Percentiles rank a stretch among this genome's conserved stretches.
Evolutionary conservation across 2,113 vertebrate species (phyloP).

Genomic region (Psephotus haematonotus): DNA sequence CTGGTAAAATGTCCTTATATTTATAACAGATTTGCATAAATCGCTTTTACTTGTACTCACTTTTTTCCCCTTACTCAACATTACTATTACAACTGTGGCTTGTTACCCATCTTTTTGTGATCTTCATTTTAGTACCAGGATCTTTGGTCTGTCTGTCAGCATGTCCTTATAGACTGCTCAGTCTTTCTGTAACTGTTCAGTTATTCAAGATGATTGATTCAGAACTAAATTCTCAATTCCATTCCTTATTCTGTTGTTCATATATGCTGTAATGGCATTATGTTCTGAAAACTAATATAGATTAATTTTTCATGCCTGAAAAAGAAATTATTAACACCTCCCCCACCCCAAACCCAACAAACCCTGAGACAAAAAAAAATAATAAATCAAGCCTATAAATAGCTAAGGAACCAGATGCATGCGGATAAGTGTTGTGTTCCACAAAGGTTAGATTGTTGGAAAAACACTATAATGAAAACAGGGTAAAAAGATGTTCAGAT

Average conservation of each 20-base stretch:
- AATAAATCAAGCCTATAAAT: background rate
- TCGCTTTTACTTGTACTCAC: background rate
- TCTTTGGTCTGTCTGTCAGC: background rate
- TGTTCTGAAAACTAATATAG: background rate
- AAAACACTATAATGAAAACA: background rate
- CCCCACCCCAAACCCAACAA: background rate
- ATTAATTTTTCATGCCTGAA: background rate
- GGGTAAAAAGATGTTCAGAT: background rate
- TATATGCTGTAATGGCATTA: background rate
- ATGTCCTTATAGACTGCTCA: background rate
- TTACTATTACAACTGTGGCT: background rate
- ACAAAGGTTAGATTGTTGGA: background rate
- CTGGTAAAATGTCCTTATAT: constrained; percentile 63
- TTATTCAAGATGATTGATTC: background rate
- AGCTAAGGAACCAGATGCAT: background rate
- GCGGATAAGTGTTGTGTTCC: background rate
- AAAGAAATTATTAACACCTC: background rate
- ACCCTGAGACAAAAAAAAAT: background rate
- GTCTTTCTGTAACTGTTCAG: background rate
- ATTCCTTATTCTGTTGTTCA: background rate
- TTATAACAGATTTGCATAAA: constrained; percentile 42
- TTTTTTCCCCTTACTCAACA: background rate
- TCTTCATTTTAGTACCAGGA: background rate
- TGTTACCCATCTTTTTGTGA: background rate
- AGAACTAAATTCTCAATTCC: background rate